Percentiles rank a stretch among this genome's conserved stretches.
These are phyloP conservation scores for Drosophila neotestacea DNA, from an alignment of 2,888 invertebrate species.

Conservation along the genomic window DNA sequence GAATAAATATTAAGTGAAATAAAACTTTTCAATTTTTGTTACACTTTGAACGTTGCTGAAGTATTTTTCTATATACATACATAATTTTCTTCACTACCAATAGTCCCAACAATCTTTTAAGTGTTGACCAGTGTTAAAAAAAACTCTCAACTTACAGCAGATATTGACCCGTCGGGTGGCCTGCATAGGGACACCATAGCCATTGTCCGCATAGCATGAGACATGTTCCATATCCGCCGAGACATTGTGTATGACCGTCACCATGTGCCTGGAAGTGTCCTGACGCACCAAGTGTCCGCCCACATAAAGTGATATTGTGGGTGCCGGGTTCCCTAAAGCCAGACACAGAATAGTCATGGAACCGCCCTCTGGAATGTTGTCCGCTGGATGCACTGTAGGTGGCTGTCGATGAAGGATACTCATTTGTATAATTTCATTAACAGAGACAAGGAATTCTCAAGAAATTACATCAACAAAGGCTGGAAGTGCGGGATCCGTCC, in stretches of 20 bases:
- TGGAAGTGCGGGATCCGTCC: conserved; percentile 95
- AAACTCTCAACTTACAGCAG: conserved; percentile 89
- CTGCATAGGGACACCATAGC: conserved; percentile 94
- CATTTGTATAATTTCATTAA: conserved; percentile 6
- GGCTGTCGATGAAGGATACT: conserved; percentile 86
- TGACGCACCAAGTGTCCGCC: conserved; percentile 90
- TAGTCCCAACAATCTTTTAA: too few species aligned
- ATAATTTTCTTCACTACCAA: too few species aligned
- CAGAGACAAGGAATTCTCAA: conserved; percentile 35
- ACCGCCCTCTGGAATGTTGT: conserved; percentile 92
- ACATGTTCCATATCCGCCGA: conserved; percentile 94
- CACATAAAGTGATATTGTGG: conserved; percentile 93
- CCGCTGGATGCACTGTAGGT: conserved; percentile 93
- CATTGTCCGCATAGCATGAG: conserved; percentile 95
- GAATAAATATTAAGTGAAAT: too few species aligned
- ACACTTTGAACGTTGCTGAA: too few species aligned
- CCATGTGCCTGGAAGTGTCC: conserved; percentile 93
- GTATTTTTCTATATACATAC: too few species aligned
- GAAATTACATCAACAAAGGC: conserved; percentile 92
- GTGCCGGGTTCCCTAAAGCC: conserved; percentile 94
- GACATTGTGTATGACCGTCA: conserved; percentile 93
- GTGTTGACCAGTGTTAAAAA: too few species aligned
- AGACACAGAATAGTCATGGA: conserved; percentile 94
- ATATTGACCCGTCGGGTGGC: conserved; percentile 92
- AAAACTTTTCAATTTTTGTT: too few species aligned